Conservation (phyloP, 2,888 invertebrate genomes). For the Diplolepis rosae region DNA sequence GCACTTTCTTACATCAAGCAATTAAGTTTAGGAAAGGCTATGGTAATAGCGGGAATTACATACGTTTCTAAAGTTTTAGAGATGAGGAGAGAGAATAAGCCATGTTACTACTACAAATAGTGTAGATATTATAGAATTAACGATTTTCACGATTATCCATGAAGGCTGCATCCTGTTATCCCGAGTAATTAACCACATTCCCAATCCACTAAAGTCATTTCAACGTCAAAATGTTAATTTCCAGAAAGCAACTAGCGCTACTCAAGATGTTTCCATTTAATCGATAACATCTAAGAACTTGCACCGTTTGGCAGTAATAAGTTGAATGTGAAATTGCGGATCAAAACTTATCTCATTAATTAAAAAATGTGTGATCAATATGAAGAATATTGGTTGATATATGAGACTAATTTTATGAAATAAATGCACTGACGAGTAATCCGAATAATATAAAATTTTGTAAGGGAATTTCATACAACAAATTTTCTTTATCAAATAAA, state of each 20-base stretch:
- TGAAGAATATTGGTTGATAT: no score
- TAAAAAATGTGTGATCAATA: no score
- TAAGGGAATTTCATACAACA: no score
- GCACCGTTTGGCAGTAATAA: slow-evolving; percentile 22
- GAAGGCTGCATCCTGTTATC: slow-evolving; percentile 24
- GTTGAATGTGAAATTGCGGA: slow-evolving; percentile 19
- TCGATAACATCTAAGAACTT: slow-evolving; percentile 26
- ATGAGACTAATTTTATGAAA: no score
- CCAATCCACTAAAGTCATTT: slow-evolving; percentile 29
- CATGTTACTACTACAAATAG: background rate
- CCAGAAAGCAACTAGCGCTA: background rate
- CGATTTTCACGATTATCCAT: slow-evolving; percentile 34
- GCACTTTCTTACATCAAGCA: background rate
- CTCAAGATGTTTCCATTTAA: background rate
- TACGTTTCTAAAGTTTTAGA: background rate
- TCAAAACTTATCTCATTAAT: no score
- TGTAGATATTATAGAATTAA: background rate
- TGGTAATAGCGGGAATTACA: background rate
- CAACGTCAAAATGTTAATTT: slow-evolving; percentile 23
- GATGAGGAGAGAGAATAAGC: background rate
- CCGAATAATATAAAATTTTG: no score
- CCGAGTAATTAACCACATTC: slow-evolving; percentile 34
- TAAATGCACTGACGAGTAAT: no score
- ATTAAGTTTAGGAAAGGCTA: background rate
- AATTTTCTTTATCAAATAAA: no score